Evolutionary conservation across 2,888 invertebrate genomes (phyloP).

Genomic region (Polydrusus tereticollis): DNA sequence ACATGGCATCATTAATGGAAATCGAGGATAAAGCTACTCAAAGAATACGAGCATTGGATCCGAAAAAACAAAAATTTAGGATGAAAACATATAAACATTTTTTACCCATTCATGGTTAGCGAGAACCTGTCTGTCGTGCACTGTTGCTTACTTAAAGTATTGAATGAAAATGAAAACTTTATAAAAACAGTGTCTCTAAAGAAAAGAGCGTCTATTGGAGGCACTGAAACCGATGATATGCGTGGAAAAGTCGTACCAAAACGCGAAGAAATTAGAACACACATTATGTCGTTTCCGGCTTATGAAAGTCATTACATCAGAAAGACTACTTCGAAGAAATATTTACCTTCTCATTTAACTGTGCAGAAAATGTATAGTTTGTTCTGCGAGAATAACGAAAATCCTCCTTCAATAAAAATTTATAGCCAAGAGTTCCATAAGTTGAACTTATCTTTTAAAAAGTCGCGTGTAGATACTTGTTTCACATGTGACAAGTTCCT

Average conservation of each 20-base stretch:
- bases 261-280: conserved; percentile 9
- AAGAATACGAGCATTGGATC: conserved; percentile 12
- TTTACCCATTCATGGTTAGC: conserved; percentile 3
- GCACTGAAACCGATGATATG: conserved; percentile 15
- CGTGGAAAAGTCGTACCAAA: neutral
- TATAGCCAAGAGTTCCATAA: conserved; percentile 38
- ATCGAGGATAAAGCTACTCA: conserved; percentile 12
- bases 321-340: conserved; percentile 13
- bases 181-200: conserved; percentile 12
- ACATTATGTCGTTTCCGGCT: conserved; percentile 4
- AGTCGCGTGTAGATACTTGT: conserved; percentile 33
- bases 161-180: conserved; percentile 11
- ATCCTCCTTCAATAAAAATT: conserved; percentile 21
- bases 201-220: conserved; percentile 7
- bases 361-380: conserved; percentile 33
- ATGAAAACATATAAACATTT: conserved; percentile 14
- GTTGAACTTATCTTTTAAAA: conserved; percentile 35
- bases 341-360: conserved; percentile 21
- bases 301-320: conserved; percentile 3
- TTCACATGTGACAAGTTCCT: conserved; percentile 30
- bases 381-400: neutral
- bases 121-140: conserved; percentile 2
- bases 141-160: conserved; percentile 15
- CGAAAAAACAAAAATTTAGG: conserved; percentile 4
- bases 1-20: conserved; percentile 3